Evolutionary conservation across 2,888 invertebrate genomes (phyloP).

Genomic region (Ctenicera cuprea): DNA sequence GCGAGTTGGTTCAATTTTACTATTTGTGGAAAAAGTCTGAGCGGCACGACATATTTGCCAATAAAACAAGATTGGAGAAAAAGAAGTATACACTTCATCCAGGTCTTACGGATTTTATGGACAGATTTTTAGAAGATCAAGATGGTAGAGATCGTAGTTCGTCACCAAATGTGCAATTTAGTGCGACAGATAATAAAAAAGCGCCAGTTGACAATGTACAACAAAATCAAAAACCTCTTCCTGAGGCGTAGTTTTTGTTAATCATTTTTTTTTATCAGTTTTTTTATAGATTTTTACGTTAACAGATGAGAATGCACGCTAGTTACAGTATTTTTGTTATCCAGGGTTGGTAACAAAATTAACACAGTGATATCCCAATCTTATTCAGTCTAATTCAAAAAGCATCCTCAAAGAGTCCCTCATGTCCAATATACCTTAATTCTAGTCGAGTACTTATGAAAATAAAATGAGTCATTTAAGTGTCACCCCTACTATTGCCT

Average conservation of each 20-base stretch:
- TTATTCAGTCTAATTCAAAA: too few relatives aligned
- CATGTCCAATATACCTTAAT: too few relatives aligned
- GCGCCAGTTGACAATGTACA: slow-evolving; percentile 53
- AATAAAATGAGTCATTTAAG: too few relatives aligned
- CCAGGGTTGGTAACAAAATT: slow-evolving; percentile 1
- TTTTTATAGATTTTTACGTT: slow-evolving; percentile 20
- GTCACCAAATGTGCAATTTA: slow-evolving; percentile 80
- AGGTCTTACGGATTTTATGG: slow-evolving; percentile 95
- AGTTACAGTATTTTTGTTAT: slow-evolving; percentile 21
- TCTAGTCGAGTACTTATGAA: too few relatives aligned
- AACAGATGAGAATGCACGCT: background rate
- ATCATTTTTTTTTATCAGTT: slow-evolving; percentile 25
- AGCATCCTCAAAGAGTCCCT: too few relatives aligned
- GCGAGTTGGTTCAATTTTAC: slow-evolving; percentile 97
- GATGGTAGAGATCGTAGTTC: slow-evolving; percentile 82
- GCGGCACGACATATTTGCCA: slow-evolving; percentile 93
- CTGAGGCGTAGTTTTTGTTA: slow-evolving; percentile 59
- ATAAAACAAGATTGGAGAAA: slow-evolving; percentile 91
- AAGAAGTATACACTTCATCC: slow-evolving; percentile 95
- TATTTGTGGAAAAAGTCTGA: slow-evolving; percentile 99
- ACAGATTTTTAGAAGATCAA: slow-evolving; percentile 92
- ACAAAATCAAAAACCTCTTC: slow-evolving; percentile 57
- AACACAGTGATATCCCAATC: background rate
- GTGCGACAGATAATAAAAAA: slow-evolving; percentile 58
- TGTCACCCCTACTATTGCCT: too few relatives aligned